Evolutionary conservation across 2,888 invertebrate genomes (phyloP), one percentile per base, ranked within the genome.

Genomic region (Aporophyla lueneburgensis): DNA sequence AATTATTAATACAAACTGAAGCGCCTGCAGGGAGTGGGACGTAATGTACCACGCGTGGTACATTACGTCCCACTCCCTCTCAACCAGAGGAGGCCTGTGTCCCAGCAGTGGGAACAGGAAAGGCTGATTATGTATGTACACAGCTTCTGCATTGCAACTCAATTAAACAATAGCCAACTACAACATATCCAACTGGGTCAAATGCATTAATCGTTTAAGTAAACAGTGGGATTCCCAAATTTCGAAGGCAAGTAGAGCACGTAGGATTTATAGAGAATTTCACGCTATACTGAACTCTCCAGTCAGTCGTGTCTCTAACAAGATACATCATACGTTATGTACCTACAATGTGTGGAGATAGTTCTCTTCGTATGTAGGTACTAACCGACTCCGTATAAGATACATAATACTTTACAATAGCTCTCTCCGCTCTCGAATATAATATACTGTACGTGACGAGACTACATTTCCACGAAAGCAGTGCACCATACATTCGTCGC

Each of bases 401-500:
- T 46, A 19, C 5, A 40, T 19, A 40, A 51, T n/a, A 53, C 16
- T 16, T 33, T 67, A 53, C n/a, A 40, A 53, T 19, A 67, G n/a
- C n/a, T 54, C 43, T 69, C n/a, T 65, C n/a, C 40, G 19, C 53
- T 67, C 53, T 67, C 33, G n/a, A 67, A 67, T 40, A 72, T 51
- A 69, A 56, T 72, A 72, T 51, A 40, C 0, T 33, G 61, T 77
- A 73, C 49, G 70, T 16, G 78, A 71, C 58, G 19, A 68, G 53
- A 82, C 67, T 63, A 68, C n/a, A 66, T 61, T 59, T 70, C 40
- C 10, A 24, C 27, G 19, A 72, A 73, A 73, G 58, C 58, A 53
- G 19, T 63, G 74, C 73, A 66, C 16, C 59, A 76, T 56, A 58
- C 54, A 76, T 72, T 63, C 71, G 43, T 68, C 49, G 66, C 66